Evolutionary conservation across 2,797 vertebrate species (phyloP), one percentile per base, ranked within the genome.

Genomic region (Brachyrhaphis roseni): DNA sequence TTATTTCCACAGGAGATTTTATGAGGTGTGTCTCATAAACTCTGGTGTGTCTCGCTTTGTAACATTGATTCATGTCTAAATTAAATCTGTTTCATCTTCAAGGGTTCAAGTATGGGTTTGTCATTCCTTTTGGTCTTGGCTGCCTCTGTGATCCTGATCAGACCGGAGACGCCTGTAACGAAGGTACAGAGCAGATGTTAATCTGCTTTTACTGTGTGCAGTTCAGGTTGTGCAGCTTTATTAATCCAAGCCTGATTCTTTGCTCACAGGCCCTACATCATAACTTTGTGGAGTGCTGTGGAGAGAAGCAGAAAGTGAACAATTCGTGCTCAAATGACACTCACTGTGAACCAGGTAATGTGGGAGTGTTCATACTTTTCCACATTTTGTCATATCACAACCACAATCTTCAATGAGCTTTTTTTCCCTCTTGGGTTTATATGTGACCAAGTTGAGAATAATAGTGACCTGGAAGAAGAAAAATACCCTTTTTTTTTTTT

Each of bases 291-390:
- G 94, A 95, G 81, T 96, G 96, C 88, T 96, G 95, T 62, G 90
- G 91, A 1, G 94, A 94, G 74, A 94, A 91, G 78, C 94, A 89
- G 73, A 94, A 73, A 88, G 87, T 46, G 13, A 96, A 96, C 89
- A 93, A 55, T 81, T 95, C 94, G 5, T 96, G 95, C 88, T 91
- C 87, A 45, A 96, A 96, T 76, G 88, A 92, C 88, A 95, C 95
- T 78, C 93, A 89, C 82, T 96, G 96, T 89, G 94, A 95, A 81
- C 93, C 95, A 94, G 96, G 95, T 96, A 94, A 79, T 47, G 20
- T 66, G 34, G 46, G 46, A 71, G 13, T 28, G n/a, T 10, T 28
- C 23, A 13, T 41, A 39, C 2, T 71, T 15, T 45, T 28, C 68
- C 41, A 70, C 41, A 71, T 71, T 45, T 13, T 7, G 0, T 45